A percentile compares a stretch with the other conserved stretches of the same genome.
Conservation (phyloP, 2,888 invertebrate genomes). For the Euphydryas editha region DNA sequence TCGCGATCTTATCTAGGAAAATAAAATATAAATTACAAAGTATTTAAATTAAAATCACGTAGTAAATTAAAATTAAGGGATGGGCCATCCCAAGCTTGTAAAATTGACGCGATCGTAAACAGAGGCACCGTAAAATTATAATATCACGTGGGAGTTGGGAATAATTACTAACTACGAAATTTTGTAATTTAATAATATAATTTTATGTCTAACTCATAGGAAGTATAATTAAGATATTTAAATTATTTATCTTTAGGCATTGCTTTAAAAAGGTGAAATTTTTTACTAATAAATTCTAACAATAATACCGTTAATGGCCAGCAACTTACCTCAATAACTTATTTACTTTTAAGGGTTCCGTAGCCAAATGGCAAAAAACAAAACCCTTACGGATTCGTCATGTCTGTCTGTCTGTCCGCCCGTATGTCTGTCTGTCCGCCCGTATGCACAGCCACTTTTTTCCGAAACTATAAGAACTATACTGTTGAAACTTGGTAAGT, state of each 20-base stretch:
- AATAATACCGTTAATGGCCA: too few relatives aligned
- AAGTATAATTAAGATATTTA: not conserved
- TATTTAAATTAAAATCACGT: constrained; percentile 1
- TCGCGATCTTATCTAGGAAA: not conserved
- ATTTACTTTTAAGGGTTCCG: too few relatives aligned
- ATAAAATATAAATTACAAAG: constrained; percentile 6
- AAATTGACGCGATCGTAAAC: constrained; percentile 19
- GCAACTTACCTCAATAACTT: not conserved
- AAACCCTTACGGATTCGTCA: too few relatives aligned
- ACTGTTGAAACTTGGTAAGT: too few relatives aligned
- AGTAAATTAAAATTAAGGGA: not conserved
- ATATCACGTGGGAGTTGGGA: constrained; percentile 16
- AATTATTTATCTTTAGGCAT: constrained; percentile 1
- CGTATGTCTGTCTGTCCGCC: too few relatives aligned
- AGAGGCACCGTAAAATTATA: constrained; percentile 21
- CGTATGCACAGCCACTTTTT: too few relatives aligned
- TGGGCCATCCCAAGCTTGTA: not conserved
- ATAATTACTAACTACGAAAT: constrained; percentile 9
- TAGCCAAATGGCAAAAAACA: too few relatives aligned
- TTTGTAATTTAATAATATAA: not conserved
- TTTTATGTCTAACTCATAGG: not conserved
- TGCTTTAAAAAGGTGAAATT: not conserved
- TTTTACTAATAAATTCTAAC: not conserved
- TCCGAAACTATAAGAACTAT: too few relatives aligned
- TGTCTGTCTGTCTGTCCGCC: too few relatives aligned